phyloP scores from a whole-genome alignment of 2,113 vertebrate genomes.

The Ascaphus truei region DNA sequence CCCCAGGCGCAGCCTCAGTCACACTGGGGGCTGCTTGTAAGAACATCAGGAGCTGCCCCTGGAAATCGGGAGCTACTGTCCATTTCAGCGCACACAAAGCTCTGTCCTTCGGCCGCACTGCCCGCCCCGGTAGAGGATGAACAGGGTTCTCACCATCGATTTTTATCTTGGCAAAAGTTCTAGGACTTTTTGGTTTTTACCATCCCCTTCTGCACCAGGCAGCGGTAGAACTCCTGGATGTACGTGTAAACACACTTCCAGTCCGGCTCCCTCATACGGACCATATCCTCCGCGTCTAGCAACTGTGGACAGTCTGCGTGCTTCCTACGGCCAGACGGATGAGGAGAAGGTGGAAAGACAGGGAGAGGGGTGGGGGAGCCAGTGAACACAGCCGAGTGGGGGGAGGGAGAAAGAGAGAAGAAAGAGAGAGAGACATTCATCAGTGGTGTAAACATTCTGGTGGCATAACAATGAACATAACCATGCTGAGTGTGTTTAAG shows the following conservation, averaged over 20 bases:
- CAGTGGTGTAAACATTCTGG: conserved; percentile 41
- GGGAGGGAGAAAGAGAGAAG: conserved; percentile 55
- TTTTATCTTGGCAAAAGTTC: conserved; percentile 55
- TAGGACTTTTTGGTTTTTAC: conserved; percentile 99
- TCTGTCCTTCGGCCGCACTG: too few species aligned
- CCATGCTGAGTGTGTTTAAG: conserved; percentile 54
- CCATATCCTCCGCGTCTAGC: conserved; percentile 98
- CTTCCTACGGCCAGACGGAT: conserved; percentile 76
- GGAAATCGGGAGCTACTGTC: too few species aligned
- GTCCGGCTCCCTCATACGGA: conserved; percentile 97
- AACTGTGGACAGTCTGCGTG: conserved; percentile 96
- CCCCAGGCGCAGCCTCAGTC: too few species aligned
- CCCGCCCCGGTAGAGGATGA: conserved; percentile 39
- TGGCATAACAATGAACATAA: conserved; percentile 48
- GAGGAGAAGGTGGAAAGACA: conserved; percentile 36
- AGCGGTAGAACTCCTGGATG: conserved; percentile 99
- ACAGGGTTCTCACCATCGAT: conserved; percentile 66
- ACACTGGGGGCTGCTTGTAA: too few species aligned
- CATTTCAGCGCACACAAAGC: too few species aligned
- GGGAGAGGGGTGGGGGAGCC: conserved; percentile 62
- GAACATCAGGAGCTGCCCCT: too few species aligned
- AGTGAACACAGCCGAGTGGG: conserved; percentile 68
- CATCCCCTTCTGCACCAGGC: conserved; percentile 97
- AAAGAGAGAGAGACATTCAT: conserved; percentile 48
- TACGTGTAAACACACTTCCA: conserved; percentile 99